Evolutionary conservation across 2,113 vertebrate species (phyloP), one percentile per base, ranked within the genome.

Genomic region (Callaeas wilsoni): DNA sequence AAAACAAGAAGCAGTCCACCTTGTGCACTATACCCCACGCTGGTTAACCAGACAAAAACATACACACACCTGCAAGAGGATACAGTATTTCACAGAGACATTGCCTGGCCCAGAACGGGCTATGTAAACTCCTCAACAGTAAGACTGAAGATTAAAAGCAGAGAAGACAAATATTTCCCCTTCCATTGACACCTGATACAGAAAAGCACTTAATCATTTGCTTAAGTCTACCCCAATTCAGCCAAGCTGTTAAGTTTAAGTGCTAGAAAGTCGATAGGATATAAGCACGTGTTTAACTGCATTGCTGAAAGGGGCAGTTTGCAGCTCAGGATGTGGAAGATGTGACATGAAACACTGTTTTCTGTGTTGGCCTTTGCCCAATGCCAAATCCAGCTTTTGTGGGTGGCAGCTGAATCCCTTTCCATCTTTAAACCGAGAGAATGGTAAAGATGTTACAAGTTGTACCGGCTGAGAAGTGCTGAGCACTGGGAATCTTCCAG

Each of bases 141-240:
- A 50, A 60, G 30, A 80, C 15, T n/a, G 42, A 77, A 88, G 52
- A 86, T 75, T 60, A 94, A 94, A 96, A 93, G 56, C 82, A 88
- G 47, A 65, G 16, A 77, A 83, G 39, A 52, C 60, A 91, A 94
- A 85, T 88, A 93, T 74, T 80, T 46, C 25, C 17, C 27, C 29
- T 64, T 71, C 32, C 19, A 71, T 5, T 75, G 91, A 89, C 84
- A 84, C 37, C 52, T 52, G 82, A 78, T 92, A 84, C 27, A 55
- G 52, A 85, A 91, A 95, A 94, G 30, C 55, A 90, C 78, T 93
- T 80, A 94, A 95, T 94, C 79, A 78, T 93, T 94, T 84, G 39
- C 90, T 87, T 83, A 96, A 85, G 81, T 70, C 93, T 78, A 82
- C 41, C 53, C 50, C 49, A 52, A 41, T 53, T 78, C 89, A 91